Evolutionary conservation across 2,113 vertebrate species (phyloP).

Genomic region (Circaetus cinerascens): DNA sequence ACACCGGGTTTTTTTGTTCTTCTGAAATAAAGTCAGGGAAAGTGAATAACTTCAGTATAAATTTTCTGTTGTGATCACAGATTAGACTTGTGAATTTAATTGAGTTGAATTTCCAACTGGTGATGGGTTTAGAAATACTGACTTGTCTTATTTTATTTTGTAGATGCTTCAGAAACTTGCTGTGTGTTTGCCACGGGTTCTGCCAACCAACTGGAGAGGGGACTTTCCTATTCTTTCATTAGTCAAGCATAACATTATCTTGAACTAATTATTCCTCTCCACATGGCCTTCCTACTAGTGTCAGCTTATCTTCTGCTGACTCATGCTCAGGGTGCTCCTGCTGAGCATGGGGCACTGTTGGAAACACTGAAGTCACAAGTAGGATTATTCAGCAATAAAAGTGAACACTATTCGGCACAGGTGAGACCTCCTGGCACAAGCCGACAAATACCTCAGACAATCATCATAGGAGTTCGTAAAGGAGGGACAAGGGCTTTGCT

Average conservation of each 20-base stretch:
- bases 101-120: background rate
- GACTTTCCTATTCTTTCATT: constrained; percentile 54
- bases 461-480: constrained; percentile 92
- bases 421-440: constrained; percentile 82
- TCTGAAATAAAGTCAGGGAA: background rate
- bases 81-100: background rate
- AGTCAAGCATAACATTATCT: constrained; percentile 35
- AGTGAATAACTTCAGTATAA: background rate
- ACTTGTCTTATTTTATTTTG: constrained; percentile 12
- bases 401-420: constrained; percentile 67
- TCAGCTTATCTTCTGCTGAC: constrained; percentile 82
- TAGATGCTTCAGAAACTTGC: constrained; percentile 64
- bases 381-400: constrained; percentile 72
- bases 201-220: constrained; percentile 38
- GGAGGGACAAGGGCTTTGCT: constrained; percentile 89
- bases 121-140: background rate
- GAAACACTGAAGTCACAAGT: constrained; percentile 69
- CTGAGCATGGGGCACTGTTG: constrained; percentile 64
- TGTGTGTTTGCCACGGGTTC: constrained; percentile 24
- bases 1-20: background rate
- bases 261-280: constrained; percentile 62
- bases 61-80: background rate
- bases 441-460: constrained; percentile 85
- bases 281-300: constrained; percentile 83
- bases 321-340: constrained; percentile 72